These are phyloP conservation scores for Macrosteles quadrilineatus DNA, from an alignment of 1,140 invertebrate species.

Conservation along the genomic window DNA sequence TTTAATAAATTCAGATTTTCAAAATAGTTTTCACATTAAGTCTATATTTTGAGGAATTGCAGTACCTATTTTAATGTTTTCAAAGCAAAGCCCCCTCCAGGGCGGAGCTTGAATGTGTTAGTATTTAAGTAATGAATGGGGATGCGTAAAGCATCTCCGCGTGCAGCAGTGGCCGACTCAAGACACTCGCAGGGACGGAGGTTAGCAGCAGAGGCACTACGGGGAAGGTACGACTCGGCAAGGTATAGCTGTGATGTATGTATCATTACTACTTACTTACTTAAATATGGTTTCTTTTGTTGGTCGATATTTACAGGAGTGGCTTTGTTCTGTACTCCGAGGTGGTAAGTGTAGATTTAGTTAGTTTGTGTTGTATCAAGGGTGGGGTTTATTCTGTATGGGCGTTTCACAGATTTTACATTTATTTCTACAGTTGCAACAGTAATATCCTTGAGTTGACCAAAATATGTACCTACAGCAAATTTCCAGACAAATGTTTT, in stretches of 20 bases:
- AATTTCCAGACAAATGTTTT: no score
- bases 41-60: no score
- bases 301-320: constrained; percentile 31
- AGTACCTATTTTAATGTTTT: no score
- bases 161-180: neutral
- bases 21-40: no score
- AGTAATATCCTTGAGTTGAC: no score
- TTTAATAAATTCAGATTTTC: no score
- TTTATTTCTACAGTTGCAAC: no score
- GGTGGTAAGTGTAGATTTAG: neutral
- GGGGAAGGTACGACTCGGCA: neutral
- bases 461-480: no score
- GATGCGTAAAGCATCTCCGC: constrained; percentile 20
- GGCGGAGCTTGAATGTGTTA: constrained; percentile 7
- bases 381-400: no score
- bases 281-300: constrained; percentile 30
- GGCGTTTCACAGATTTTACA: no score
- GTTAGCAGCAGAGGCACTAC: neutral
- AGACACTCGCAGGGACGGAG: neutral
- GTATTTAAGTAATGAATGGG: constrained; percentile 19
- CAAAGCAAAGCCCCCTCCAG: neutral
- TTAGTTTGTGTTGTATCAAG: no score
- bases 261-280: constrained; percentile 23
- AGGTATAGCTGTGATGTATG: constrained; percentile 33
- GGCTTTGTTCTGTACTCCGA: neutral